Conservation (phyloP, 2,113 vertebrate species). For the Centropus bengalensis region DNA sequence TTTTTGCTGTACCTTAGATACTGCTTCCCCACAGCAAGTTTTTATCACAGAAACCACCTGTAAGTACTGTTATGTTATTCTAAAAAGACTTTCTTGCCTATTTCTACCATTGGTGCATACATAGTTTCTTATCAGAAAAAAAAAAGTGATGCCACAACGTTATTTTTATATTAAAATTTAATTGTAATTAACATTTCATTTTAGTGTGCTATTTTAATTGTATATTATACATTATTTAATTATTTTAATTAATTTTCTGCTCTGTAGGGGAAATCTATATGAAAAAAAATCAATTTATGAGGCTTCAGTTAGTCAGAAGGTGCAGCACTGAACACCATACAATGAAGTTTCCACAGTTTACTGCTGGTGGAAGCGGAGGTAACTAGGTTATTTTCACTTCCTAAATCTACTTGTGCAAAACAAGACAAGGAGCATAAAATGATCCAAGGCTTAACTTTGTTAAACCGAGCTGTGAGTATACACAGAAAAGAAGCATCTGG, state of each 20-base stretch:
- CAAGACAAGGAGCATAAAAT: not conserved
- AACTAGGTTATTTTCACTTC: not conserved
- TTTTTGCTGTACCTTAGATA: not conserved
- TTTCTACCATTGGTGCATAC: not conserved
- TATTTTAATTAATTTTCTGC: not conserved
- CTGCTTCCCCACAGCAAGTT: not conserved
- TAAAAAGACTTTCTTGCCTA: not conserved
- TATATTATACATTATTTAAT: no score
- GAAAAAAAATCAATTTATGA: not conserved
- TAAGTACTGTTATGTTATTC: not conserved
- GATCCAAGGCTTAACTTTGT: not conserved
- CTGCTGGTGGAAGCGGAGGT: not conserved
- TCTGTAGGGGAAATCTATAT: not conserved
- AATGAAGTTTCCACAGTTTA: not conserved
- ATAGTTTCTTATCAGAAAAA: not conserved
- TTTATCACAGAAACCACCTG: slow-evolving; percentile 4
- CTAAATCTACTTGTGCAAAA: not conserved
- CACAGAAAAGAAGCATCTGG: not conserved
- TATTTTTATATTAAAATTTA: not conserved
- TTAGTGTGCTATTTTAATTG: no score
- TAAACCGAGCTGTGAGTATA: not conserved
- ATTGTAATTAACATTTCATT: not conserved
- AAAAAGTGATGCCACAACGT: not conserved
- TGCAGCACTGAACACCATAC: not conserved
- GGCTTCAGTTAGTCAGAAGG: not conserved